These are phyloP conservation scores for Eutrigla gurnardus DNA, from an alignment of 2,797 vertebrate genomes.

Conservation along the genomic window DNA sequence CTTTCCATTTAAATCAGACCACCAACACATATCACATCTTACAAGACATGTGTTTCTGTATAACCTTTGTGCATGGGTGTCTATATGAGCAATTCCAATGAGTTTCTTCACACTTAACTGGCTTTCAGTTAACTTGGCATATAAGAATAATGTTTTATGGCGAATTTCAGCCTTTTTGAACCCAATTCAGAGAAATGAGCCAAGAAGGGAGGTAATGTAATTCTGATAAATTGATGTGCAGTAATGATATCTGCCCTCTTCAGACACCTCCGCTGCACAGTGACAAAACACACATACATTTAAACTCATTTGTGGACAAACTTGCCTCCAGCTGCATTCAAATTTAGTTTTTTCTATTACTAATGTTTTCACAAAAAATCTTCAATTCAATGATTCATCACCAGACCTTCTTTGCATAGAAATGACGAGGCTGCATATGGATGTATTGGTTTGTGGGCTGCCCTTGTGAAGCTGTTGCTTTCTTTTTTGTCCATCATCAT, in stretches of 20 bases:
- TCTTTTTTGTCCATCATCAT: not conserved
- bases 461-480: not conserved
- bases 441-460: not conserved
- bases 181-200: slow-evolving; percentile 54
- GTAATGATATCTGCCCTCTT: slow-evolving; percentile 43
- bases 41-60: slow-evolving; percentile 20
- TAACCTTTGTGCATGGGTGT: slow-evolving; percentile 34
- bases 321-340: not conserved
- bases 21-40: not conserved
- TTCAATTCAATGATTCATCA: not conserved
- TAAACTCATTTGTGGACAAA: not conserved
- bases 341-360: not conserved
- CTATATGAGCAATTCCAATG: slow-evolving; percentile 50
- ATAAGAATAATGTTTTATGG: slow-evolving; percentile 60
- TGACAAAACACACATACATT: not conserved
- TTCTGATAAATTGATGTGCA: slow-evolving; percentile 59
- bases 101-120: slow-evolving; percentile 66
- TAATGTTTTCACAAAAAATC: not conserved
- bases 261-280: slow-evolving; percentile 27
- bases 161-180: slow-evolving; percentile 50
- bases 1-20: not conserved
- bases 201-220: slow-evolving; percentile 42
- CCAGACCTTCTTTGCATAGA: too few relatives aligned
- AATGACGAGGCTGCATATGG: not conserved
- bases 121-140: slow-evolving; percentile 53